Base-by-base conservation (phyloP, 2,888 invertebrate species). In the Aleiodes alternator region DNA sequence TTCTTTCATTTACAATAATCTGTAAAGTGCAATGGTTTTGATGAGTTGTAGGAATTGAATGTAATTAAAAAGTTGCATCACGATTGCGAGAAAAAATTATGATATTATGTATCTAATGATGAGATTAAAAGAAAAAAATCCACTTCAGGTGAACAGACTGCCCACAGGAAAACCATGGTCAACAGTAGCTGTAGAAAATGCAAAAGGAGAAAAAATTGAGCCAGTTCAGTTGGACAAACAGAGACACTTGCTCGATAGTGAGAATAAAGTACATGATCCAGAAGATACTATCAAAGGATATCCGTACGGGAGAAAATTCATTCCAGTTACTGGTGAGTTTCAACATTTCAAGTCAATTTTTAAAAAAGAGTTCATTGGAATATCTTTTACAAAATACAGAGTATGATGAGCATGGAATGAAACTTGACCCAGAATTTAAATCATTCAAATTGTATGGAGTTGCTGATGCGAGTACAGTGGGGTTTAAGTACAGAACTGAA, bases 221-320 rank as follows among this genome's bases (percentile, higher is more conserved):
- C 48, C 51, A 14, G 6, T 29, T 3, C 3, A 31, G 8, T 59
- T 76, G 1, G 69, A 11, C 34, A 57, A 56, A n/a, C 55, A 72
- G 56, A 48, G 55, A 9, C 73, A 72, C 29, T 73, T 75, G n/a
- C 76, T 78, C 31, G 79, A 80, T n/a, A 70, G 76, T 50, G 59
- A 78, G 16, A 76, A 77, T 71, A 71, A 76, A 11, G 69, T 69
- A 4, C 74, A 78, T 38, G 23, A 75, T 6, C 1, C 56, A 14
- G 56, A 66, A 5, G 74, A 76, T 7, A 80, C 75, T 11, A 74
- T 80, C 8, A n/a, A 75, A 11, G 80, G 80, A 3, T 78, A 78
- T 48, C 78, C 76, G 76, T 80, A 74, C 70, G 80, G 80, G 57
- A 73, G 74, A 4, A 64, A 69, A 73, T 79, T 80, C 11, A 71